phyloP scores from a whole-genome alignment of 2,113 vertebrate species.

The Oryzias woworae region DNA sequence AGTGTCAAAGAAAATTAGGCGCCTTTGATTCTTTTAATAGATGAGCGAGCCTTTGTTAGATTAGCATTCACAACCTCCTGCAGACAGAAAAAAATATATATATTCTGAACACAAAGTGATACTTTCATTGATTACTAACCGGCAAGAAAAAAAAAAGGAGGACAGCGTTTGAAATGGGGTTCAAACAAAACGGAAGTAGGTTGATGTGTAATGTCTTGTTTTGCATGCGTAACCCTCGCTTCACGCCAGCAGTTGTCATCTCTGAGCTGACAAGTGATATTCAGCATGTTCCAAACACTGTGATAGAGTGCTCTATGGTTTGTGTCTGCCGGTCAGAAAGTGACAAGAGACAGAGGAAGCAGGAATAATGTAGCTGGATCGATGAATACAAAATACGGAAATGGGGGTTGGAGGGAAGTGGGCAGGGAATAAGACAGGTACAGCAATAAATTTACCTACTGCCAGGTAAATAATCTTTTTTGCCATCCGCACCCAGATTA shows the following conservation, averaged over 20 bases:
- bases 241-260: constrained; percentile 57
- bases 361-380: constrained; percentile 46
- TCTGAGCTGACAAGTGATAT: constrained; percentile 58
- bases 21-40: constrained; percentile 29
- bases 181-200: constrained; percentile 58
- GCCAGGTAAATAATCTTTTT: constrained; percentile 50
- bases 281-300: constrained; percentile 46
- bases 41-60: constrained; percentile 10
- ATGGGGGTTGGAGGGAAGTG: constrained; percentile 18
- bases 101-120: constrained; percentile 22
- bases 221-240: constrained; percentile 4
- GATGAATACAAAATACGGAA: constrained; percentile 52
- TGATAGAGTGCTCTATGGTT: constrained; percentile 57
- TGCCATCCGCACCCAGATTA: neutral
- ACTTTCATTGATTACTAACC: constrained; percentile 30
- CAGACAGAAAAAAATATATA: neutral
- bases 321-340: constrained; percentile 56
- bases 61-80: constrained; percentile 21
- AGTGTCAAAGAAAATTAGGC: neutral
- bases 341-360: constrained; percentile 34
- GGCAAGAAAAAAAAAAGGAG: constrained; percentile 27
- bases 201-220: constrained; percentile 22
- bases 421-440: constrained; percentile 26
- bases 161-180: constrained; percentile 47
- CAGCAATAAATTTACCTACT: constrained; percentile 60